phyloP scores from a whole-genome alignment of 1,140 invertebrate species.

The Thaumatotibia leucotreta region DNA sequence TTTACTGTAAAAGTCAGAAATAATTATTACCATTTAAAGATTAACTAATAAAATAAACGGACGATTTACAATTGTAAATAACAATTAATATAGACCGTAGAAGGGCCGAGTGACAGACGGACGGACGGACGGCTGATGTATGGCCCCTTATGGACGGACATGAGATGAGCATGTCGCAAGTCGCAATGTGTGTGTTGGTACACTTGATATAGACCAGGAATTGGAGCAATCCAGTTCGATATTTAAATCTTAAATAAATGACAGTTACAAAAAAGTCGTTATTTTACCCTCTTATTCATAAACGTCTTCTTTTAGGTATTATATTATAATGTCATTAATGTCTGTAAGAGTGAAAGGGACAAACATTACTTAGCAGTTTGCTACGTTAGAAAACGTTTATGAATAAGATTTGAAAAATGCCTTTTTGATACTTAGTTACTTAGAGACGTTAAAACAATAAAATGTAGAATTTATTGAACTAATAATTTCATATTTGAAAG shows the following conservation, averaged over 20 bases:
- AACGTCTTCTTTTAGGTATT: too few relatives aligned
- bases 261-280: neutral
- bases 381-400: too few relatives aligned
- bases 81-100: conserved; percentile 48
- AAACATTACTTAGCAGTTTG: too few relatives aligned
- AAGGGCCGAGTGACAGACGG: conserved; percentile 49
- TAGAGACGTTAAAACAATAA: too few relatives aligned
- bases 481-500: too few relatives aligned
- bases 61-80: conserved; percentile 49
- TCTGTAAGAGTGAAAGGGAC: too few relatives aligned
- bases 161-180: neutral
- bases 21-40: conserved; percentile 42
- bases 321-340: too few relatives aligned
- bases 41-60: conserved; percentile 44
- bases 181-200: neutral
- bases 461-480: too few relatives aligned
- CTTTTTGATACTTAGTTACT: too few relatives aligned
- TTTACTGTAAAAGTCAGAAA: conserved; percentile 41
- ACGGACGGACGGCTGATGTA: conserved; percentile 26
- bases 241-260: neutral
- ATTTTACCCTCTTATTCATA: too few relatives aligned
- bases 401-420: too few relatives aligned
- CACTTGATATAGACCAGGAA: neutral
- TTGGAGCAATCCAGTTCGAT: neutral
- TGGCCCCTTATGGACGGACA: conserved; percentile 28